Evolutionary conservation across 2,797 vertebrate genomes (phyloP).

Genomic region (Parauchenoglanis punctatus): DNA sequence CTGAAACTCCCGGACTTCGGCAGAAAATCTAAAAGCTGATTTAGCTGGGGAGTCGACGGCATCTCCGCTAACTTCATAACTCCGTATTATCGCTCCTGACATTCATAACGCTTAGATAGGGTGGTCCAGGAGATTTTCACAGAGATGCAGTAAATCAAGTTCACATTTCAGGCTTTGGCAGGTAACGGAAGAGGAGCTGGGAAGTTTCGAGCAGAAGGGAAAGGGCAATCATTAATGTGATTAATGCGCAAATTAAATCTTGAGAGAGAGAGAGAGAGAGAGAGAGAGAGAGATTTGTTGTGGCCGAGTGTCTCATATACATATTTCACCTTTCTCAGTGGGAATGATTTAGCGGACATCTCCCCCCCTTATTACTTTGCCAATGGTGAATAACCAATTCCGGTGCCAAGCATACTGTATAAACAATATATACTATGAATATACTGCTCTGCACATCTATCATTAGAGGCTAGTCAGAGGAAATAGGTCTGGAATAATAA

Average conservation of each 20-base stretch:
- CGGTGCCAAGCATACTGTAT: background rate
- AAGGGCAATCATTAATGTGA: background rate
- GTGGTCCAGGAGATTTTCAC: background rate
- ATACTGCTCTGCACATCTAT: background rate
- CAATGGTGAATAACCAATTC: background rate
- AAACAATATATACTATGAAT: background rate
- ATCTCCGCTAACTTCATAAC: background rate
- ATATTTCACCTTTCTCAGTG: background rate
- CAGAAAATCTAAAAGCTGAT: background rate
- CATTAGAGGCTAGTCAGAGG: background rate
- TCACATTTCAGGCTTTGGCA: background rate
- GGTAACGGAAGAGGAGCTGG: too few species aligned
- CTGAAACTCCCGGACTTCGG: background rate
- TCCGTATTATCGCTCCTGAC: background rate
- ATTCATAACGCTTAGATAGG: background rate
- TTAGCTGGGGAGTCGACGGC: background rate
- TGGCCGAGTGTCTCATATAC: background rate
- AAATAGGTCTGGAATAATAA: background rate
- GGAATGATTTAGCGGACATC: background rate
- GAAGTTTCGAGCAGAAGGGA: background rate
- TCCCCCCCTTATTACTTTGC: background rate
- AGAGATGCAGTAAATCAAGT: slow-evolving; percentile 1
- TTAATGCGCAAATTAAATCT: background rate
- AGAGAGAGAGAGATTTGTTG: background rate
- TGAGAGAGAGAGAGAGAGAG: too few species aligned